Conservation (phyloP, 2,797 vertebrate genomes). For the Naso thynnoides region DNA sequence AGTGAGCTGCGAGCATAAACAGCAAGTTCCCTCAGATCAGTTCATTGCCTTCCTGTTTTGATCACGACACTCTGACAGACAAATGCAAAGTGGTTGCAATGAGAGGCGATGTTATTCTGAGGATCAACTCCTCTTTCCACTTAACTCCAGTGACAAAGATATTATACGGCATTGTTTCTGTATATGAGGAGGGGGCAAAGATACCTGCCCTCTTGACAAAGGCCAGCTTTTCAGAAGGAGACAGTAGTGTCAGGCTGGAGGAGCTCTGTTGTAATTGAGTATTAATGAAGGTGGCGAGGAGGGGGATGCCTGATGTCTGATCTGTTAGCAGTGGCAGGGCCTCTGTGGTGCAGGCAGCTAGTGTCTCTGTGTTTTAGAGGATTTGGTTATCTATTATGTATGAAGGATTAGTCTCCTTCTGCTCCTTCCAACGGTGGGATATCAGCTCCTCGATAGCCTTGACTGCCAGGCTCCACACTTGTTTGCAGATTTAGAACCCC, state of each 20-base stretch:
- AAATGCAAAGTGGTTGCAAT: constrained; percentile 51
- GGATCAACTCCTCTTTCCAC: constrained; percentile 29
- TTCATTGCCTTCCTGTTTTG: constrained; percentile 56
- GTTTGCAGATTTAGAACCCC: constrained; percentile 71
- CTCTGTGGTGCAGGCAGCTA: constrained; percentile 73
- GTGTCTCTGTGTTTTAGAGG: constrained; percentile 83
- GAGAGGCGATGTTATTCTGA: constrained; percentile 44
- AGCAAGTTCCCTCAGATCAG: constrained; percentile 44
- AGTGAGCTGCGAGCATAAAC: constrained; percentile 40
- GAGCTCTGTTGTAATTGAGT: constrained; percentile 77
- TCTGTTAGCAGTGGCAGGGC: constrained; percentile 77
- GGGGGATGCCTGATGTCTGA: constrained; percentile 73
- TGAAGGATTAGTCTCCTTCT: constrained; percentile 84
- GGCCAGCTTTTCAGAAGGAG: constrained; percentile 64
- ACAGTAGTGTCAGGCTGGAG: constrained; percentile 65
- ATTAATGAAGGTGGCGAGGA: constrained; percentile 80
- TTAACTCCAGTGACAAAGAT: constrained; percentile 60
- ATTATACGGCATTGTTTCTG: constrained; percentile 53
- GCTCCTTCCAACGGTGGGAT: constrained; percentile 70
- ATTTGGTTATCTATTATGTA: constrained; percentile 88
- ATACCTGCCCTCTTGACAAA: constrained; percentile 66
- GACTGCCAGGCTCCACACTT: constrained; percentile 75
- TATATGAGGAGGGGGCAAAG: constrained; percentile 15
- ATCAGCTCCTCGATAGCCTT: constrained; percentile 77
- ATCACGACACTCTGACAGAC: constrained; percentile 47